A percentile compares a stretch with the other conserved stretches of the same genome.
Evolutionary conservation across 2,113 vertebrate genomes (phyloP).

Genomic region (Trinectes maculatus): DNA sequence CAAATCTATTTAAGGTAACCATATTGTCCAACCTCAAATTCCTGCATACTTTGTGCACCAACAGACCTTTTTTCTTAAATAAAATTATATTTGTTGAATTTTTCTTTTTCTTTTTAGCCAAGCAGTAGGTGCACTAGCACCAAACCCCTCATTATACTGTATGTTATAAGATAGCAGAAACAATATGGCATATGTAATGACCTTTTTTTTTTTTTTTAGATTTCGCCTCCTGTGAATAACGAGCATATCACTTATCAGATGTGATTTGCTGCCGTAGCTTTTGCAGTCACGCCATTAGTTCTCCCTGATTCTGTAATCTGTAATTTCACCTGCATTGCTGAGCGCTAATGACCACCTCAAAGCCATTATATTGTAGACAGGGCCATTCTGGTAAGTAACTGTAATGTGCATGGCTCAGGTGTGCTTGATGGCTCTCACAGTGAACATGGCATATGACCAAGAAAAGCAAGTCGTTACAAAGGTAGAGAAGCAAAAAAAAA

Average conservation of each 20-base stretch:
- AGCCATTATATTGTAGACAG: constrained; percentile 73
- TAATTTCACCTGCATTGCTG: constrained; percentile 79
- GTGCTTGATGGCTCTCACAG: constrained; percentile 9
- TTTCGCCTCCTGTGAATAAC: background rate
- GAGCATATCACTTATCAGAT: constrained; percentile 12
- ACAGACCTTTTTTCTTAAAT: no score
- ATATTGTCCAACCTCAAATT: constrained; percentile 7
- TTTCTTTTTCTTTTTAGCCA: no score
- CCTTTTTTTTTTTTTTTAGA: constrained; percentile 2
- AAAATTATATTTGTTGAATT: no score
- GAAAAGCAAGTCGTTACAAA: no score
- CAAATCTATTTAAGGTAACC: background rate
- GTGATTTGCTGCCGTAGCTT: constrained; percentile 21
- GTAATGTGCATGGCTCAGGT: constrained; percentile 47
- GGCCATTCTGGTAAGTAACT: constrained; percentile 58
- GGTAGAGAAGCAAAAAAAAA: no score
- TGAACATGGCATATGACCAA: constrained; percentile 14
- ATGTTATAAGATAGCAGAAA: constrained; percentile 12
- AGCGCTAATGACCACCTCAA: constrained; percentile 78
- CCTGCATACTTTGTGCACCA: no score
- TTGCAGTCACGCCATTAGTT: constrained; percentile 31
- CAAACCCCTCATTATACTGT: no score
- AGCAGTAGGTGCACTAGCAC: no score
- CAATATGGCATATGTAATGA: background rate
- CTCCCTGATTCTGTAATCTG: constrained; percentile 42